phyloP scores from a whole-genome alignment of 2,797 vertebrate species.

The Tragelaphus eurycerus region DNA sequence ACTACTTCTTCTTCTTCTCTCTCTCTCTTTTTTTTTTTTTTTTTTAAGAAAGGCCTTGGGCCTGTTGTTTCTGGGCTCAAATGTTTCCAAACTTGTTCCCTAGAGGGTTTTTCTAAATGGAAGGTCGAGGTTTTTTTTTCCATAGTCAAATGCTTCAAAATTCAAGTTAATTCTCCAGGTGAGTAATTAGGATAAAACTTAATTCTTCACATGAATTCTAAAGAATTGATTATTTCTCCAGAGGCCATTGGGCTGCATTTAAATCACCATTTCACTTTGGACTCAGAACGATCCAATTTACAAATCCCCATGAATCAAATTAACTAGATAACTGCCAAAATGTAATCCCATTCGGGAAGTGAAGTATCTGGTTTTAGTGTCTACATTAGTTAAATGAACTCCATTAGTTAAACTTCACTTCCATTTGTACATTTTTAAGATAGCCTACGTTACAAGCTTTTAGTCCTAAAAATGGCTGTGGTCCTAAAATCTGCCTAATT shows the following conservation, averaged over 20 bases:
- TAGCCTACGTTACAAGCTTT: slow-evolving; percentile 2
- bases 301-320: slow-evolving; percentile 70
- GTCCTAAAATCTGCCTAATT: slow-evolving; percentile 17
- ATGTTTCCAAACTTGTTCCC: slow-evolving; percentile 19
- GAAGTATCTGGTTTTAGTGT: slow-evolving; percentile 66
- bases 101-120: slow-evolving; percentile 29
- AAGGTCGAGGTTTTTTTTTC: background rate
- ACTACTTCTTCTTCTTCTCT: background rate
- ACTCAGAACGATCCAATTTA: slow-evolving; percentile 72
- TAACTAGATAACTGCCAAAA: slow-evolving; percentile 75
- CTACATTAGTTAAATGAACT: slow-evolving; percentile 68
- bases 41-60: slow-evolving; percentile 5
- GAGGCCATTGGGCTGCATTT: slow-evolving; percentile 60
- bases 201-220: slow-evolving; percentile 72
- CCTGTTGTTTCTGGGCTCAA: background rate
- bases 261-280: slow-evolving; percentile 70
- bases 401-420: slow-evolving; percentile 69
- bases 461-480: background rate
- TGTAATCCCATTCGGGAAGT: slow-evolving; percentile 55
- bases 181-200: slow-evolving; percentile 71
- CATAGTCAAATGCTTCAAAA: slow-evolving; percentile 59
- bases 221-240: slow-evolving; percentile 70
- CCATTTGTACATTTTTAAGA: slow-evolving; percentile 50
- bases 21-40: background rate
- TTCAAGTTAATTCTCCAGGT: slow-evolving; percentile 68